Evolutionary conservation across 1,140 invertebrate genomes (phyloP), one percentile per base, ranked within the genome.

Genomic region (Trissolcus basalis): DNA sequence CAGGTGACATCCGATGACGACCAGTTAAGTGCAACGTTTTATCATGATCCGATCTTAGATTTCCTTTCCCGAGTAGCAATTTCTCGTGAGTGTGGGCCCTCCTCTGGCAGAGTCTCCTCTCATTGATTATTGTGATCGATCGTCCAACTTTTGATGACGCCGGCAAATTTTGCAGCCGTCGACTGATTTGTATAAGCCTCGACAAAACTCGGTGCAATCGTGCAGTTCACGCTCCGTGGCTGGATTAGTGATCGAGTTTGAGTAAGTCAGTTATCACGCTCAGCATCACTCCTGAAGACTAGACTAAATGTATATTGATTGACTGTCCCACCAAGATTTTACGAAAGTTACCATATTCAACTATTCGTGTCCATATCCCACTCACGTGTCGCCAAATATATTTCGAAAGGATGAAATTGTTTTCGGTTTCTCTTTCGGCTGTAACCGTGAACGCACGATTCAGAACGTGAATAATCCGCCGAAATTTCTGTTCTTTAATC

Each of bases 351-450:
- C 32, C 54, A 69, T 73, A 75, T 78, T 71, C 54, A 55, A 9
- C 19, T 14, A 16, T 49, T 45, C 19, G 48, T 12, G 15, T 36
- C 32, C 50, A 43, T 48, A 61, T 44, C 51, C 67, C 67, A 65
- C 60, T 75, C 45, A 63, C 15, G 33, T 75, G 69, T 55, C 15
- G 51, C 54, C 48, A 48, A 68, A 53, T 56, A 60, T 6, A 27
- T 27, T 60, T 76, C 76, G 35, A 45, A 79, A 63, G 75, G 51
- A 55, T 64, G 32, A 10, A 48, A 15, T 55, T 78, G 61, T 45
- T 70, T 53, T 72, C 55, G 58, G 58, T 81, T 77, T 82, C 79
- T 81, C 79, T 78, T 81, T 78, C 51, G 58, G 39, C 12, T 50
- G 11, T 54, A 27, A 16, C 33, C 50, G n/a, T n/a, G 41, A 50